Conservation (phyloP, 1,140 invertebrate genomes). For the Drosophila lini region DNA sequence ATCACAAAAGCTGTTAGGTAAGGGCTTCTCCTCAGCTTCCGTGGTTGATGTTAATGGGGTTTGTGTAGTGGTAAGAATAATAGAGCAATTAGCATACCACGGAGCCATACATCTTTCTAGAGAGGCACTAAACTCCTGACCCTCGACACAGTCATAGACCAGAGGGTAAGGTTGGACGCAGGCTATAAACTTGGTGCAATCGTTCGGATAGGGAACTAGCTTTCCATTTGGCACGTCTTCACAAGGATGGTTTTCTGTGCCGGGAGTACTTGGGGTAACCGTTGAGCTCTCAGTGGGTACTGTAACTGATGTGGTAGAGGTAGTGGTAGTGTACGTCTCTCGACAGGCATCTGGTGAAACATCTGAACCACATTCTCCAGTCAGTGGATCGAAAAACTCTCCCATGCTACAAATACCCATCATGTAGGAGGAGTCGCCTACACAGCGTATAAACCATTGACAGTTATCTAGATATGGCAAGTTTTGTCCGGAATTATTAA, state of each 20-base stretch:
- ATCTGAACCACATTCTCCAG: constrained; percentile 41
- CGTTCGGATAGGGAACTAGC: constrained; percentile 64
- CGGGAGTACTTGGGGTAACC: constrained; percentile 5
- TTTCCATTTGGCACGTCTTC: constrained; percentile 33
- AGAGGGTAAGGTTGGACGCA: constrained; percentile 40
- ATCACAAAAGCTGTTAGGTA: constrained; percentile 24
- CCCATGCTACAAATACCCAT: constrained; percentile 41
- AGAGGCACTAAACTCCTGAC: constrained; percentile 63
- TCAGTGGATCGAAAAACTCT: constrained; percentile 61
- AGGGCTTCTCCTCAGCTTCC: neutral
- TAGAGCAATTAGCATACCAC: constrained; percentile 57
- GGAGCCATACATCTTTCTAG: constrained; percentile 62
- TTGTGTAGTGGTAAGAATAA: constrained; percentile 16
- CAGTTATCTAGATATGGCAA: constrained; percentile 57
- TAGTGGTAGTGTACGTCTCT: constrained; percentile 4
- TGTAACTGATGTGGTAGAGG: constrained; percentile 5
- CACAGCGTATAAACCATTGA: constrained; percentile 53
- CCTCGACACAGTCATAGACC: constrained; percentile 38
- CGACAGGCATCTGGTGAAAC: constrained; percentile 54
- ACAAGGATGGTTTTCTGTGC: constrained; percentile 38
- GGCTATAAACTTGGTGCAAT: constrained; percentile 64
- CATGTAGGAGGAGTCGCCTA: constrained; percentile 59
- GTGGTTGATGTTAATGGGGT: constrained; percentile 9
- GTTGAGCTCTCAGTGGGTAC: neutral
- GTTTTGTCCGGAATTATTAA: constrained; percentile 10